Evolutionary conservation across 2,888 invertebrate species (phyloP).

Genomic region (Chymomyza fuscimana): DNA sequence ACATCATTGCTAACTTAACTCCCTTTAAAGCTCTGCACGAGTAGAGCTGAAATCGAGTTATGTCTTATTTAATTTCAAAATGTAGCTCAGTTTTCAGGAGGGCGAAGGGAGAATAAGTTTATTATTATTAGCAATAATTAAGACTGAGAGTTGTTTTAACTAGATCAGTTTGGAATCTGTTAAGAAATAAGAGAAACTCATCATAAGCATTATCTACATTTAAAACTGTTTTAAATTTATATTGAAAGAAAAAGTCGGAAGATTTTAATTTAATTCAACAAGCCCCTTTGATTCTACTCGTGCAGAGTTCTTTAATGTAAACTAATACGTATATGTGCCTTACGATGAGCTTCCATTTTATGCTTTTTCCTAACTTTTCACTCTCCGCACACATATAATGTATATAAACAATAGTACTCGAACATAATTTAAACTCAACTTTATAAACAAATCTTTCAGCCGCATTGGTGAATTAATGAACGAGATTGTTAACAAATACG

Average conservation of each 20-base stretch:
- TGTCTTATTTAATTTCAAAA: not conserved
- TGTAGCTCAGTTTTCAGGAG: no score
- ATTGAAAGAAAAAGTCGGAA: not conserved
- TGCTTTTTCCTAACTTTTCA: not conserved
- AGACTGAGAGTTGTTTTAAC: no score
- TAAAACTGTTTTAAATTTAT: not conserved
- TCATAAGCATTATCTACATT: no score
- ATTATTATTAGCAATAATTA: not conserved
- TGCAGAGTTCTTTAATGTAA: not conserved
- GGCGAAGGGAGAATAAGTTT: not conserved
- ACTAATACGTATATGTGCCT: not conserved
- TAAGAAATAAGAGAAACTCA: no score
- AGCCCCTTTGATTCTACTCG: not conserved
- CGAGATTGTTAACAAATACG: slow-evolving; percentile 93
- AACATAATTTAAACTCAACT: not conserved
- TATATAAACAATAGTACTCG: not conserved
- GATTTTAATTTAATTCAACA: no score
- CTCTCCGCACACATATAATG: not conserved
- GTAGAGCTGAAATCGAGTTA: not conserved
- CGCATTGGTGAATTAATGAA: slow-evolving; percentile 92
- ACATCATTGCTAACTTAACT: slow-evolving; percentile 11
- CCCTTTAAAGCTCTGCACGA: not conserved
- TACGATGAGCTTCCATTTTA: not conserved
- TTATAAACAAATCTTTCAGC: slow-evolving; percentile 79
- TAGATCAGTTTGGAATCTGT: not conserved